Evolutionary conservation across 1,140 invertebrate genomes (phyloP).

Genomic region (Atta texana): DNA sequence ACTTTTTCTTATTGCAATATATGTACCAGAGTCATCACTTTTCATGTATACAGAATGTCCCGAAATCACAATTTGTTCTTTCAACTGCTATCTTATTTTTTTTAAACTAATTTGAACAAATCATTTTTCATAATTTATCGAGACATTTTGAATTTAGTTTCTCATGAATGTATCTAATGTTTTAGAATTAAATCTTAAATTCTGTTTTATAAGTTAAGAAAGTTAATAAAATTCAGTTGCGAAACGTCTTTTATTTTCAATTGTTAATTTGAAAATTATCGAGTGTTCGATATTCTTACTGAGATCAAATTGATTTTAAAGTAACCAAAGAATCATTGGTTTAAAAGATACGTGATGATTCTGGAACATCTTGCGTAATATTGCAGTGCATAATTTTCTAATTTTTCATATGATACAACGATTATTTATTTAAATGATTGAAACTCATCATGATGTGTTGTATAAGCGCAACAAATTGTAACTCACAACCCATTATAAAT

Average conservation of each 20-base stretch:
- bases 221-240: constrained; percentile 5
- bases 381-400: neutral
- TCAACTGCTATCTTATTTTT: neutral
- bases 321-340: neutral
- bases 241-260: neutral
- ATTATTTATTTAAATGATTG: constrained; percentile 28
- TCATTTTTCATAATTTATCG: neutral
- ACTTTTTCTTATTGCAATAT: constrained; percentile 33
- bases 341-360: neutral
- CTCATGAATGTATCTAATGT: neutral
- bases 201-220: neutral
- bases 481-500: constrained; percentile 20
- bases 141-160: neutral
- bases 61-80: neutral
- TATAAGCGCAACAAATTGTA: constrained; percentile 12
- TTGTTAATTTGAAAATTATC: neutral
- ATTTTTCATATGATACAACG: constrained; percentile 20
- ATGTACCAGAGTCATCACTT: neutral
- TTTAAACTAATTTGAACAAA: neutral
- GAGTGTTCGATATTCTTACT: neutral
- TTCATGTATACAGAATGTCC: neutral
- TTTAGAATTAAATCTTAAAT: neutral
- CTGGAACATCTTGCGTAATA: constrained; percentile 6
- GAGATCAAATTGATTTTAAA: neutral
- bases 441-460: constrained; percentile 11